Base-by-base conservation (phyloP, 2,888 invertebrate species). In the Listrodromus nycthemerus region DNA sequence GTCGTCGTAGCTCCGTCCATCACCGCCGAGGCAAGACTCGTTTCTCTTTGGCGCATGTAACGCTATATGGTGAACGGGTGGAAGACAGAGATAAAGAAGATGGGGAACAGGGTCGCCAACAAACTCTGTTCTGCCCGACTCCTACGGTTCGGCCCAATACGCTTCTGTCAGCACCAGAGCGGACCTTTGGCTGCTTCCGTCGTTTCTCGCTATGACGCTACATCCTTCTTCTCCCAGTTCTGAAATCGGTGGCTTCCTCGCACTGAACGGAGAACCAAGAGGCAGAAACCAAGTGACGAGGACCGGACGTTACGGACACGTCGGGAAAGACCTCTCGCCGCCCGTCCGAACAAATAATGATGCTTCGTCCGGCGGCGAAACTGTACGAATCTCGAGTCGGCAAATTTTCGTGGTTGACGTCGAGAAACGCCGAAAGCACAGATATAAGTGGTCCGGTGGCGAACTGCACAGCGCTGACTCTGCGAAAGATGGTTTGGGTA, bases 151-250 rank as follows among this genome's bases (percentile, higher is more conserved):
- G 50, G 76, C 41, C 41, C 65, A 77, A 77, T 80, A 82, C 85
- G 80, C 79, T 85, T 86, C 89, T 91, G 91, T 91, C 91, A 90
- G 86, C 88, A 84, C 82, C 92, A 90, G 90, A 45, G 41, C 13
- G 86, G 85, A 89, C 87, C 89, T 87, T 87, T 88, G 84, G 83
- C 80, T 79, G 86, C 52, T 76, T 74, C 30, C 69, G 58, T 50
- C 63, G 70, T 21, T 24, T 67, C 75, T 66, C 78, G 61, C 79
- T 84, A 70, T 76, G 73, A 63, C 69, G 65, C 48, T 69, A 27
- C 55, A 58, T 75, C 48, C 65, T 10, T 63, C 65, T 10, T 63
- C 71, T 74, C 71, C 75, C 75, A 58, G 61, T 69, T 6, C 41
- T 16, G 61, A 55, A 58, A 58, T 81, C 71, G 63, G 16, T 33